Evolutionary conservation across 2,113 vertebrate genomes (phyloP).

Genomic region (Sturnus vulgaris): DNA sequence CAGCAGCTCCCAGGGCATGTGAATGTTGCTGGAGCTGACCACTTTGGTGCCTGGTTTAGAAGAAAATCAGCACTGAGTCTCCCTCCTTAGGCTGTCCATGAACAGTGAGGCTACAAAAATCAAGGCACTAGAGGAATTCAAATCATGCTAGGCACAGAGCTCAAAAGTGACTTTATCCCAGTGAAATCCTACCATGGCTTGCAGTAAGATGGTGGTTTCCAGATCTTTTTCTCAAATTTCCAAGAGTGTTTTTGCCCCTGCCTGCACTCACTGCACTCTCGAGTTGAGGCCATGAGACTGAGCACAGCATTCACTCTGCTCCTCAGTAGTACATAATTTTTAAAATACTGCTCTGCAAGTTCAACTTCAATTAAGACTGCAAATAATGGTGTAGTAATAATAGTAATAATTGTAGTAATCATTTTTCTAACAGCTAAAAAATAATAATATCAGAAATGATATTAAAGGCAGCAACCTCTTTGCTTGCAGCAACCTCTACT

Average conservation of each 20-base stretch:
- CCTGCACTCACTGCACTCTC: rapidly evolving
- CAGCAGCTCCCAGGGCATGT: background rate
- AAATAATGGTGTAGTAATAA: background rate
- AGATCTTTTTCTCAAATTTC: background rate
- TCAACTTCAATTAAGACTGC: background rate
- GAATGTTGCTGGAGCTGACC: background rate
- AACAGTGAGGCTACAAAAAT: background rate
- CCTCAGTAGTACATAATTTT: rapidly evolving
- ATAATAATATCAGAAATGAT: background rate
- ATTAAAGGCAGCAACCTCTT: background rate
- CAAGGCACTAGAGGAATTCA: background rate
- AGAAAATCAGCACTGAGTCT: background rate
- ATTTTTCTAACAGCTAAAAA: background rate
- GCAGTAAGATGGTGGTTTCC: background rate
- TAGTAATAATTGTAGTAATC: background rate
- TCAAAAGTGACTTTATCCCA: background rate
- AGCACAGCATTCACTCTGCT: background rate
- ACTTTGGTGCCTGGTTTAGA: background rate
- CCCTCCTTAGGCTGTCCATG: background rate
- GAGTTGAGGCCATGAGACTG: background rate
- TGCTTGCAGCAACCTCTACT: background rate
- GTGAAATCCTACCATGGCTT: background rate
- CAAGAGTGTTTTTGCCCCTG: background rate
- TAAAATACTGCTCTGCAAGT: background rate
- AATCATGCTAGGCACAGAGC: background rate